Base-by-base conservation (phyloP, 2,888 invertebrate species). In the Meteorus cinctellus region DNA sequence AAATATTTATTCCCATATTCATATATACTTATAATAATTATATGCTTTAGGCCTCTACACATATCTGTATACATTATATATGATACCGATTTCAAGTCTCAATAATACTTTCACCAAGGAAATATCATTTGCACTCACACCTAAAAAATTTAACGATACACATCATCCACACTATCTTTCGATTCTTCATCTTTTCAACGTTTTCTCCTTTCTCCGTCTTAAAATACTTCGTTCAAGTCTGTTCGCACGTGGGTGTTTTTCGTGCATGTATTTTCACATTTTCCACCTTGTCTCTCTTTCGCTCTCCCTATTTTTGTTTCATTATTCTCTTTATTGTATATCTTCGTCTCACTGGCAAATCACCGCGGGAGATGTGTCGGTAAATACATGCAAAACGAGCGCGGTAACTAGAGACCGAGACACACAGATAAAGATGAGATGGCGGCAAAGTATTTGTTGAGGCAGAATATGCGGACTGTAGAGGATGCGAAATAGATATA, bases 301-400 rank as follows among this genome's bases (percentile, higher is more conserved):
- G 2, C 41, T 41, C 41, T 12, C 12, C 41, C 12, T 12, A 48
- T 34, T 8, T 34, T 34, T 29, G 68, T 16, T 68, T 68, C 27
- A 16, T 27, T 68, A 24, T 16, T 48, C 19, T 45, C 68, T 51
- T 12, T 51, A 34, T 34, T 63, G 29, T 6, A n/a, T 63, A n/a
- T 41, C 66, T 34, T 48, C 45, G 51, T 41, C 41, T 41, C 41
- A 12, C 41, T 12, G 68, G 16, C 27, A 68, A 68, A 68, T 68
- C 68, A 68, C 68, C 68, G 68, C 68, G 31, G 69, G 55, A 55
- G 55, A 69, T 69, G 69, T 55, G 55, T 51, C 27, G 48, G 55
- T 48, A 55, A 69, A 69, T 69, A 10, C 29, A 69, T 69, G 48
- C 10, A 65, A 34, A 36, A 29, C 29, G 27, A 31, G 19, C 34